Percentiles rank a stretch among this genome's conserved stretches.
Conservation (phyloP, 2,797 vertebrate genomes). For the Esox lucius region DNA sequence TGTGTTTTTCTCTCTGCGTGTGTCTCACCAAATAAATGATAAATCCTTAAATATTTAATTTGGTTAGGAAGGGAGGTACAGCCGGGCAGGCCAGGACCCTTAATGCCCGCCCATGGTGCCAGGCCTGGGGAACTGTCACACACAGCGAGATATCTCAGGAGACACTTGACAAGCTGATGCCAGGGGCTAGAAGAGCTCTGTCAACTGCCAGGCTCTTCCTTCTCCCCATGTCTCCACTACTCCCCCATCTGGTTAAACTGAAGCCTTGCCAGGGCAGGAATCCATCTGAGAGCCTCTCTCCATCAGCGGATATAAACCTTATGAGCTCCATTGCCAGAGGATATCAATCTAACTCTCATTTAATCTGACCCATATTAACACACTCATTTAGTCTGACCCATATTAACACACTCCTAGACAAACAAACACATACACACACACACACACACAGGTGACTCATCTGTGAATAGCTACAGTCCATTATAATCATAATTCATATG, state of each 20-base stretch:
- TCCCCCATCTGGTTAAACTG: constrained; percentile 21
- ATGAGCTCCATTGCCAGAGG: background rate
- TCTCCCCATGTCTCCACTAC: background rate
- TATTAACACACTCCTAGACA: constrained; percentile 12
- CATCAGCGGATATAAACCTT: background rate
- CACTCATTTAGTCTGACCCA: background rate
- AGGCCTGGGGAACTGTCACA: constrained; percentile 19
- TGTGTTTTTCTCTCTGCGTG: too few relatives aligned
- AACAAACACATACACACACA: too few relatives aligned
- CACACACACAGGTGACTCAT: constrained; percentile 15
- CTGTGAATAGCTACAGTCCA: background rate
- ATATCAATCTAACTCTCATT: constrained; percentile 49
- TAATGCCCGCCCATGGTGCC: too few relatives aligned
- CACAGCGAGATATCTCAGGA: constrained; percentile 26
- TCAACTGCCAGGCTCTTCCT: constrained; percentile 37
- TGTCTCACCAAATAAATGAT: too few relatives aligned
- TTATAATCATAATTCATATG: background rate
- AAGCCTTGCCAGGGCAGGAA: background rate
- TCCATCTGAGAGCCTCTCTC: constrained; percentile 19
- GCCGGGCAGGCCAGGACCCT: too few relatives aligned
- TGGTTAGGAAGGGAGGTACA: background rate
- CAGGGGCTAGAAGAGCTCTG: constrained; percentile 24
- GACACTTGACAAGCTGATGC: constrained; percentile 47
- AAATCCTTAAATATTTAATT: too few relatives aligned
- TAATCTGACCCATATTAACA: constrained; percentile 58